Percentiles rank a stretch among this genome's conserved stretches.
Conservation (phyloP, 2,113 vertebrate species). For the Muntiacus reevesi region DNA sequence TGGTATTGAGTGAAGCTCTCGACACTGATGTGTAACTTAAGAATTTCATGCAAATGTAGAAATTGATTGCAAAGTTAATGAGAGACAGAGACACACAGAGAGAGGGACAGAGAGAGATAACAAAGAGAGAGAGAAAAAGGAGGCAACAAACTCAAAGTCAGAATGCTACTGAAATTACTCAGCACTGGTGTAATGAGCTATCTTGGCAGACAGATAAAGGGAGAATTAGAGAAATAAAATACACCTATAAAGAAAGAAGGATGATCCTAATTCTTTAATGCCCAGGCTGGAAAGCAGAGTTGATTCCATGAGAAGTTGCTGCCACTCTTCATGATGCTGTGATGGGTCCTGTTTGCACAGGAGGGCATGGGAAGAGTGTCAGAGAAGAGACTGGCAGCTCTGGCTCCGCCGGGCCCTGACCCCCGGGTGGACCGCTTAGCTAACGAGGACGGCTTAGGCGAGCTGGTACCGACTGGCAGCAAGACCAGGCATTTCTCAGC, state of each 20-base stretch:
- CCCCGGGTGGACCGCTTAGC: fast-evolving
- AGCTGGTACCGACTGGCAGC: neutral
- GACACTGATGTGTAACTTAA: neutral
- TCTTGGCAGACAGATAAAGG: constrained; percentile 19
- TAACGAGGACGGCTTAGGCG: fast-evolving
- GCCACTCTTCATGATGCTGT: neutral
- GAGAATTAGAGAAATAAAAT: neutral
- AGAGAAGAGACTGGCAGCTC: neutral
- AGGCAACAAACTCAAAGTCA: neutral
- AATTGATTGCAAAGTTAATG: neutral
- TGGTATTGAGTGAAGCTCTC: neutral
- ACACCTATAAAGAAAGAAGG: neutral
- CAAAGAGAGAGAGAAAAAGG: neutral
- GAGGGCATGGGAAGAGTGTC: neutral
- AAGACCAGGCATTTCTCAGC: neutral
- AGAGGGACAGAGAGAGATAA: neutral
- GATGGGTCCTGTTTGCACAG: neutral
- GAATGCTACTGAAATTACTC: neutral
- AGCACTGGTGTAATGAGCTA: neutral
- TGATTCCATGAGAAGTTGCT: neutral
- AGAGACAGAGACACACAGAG: neutral
- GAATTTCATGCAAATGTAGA: neutral
- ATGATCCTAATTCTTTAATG: neutral
- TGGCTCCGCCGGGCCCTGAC: neutral
- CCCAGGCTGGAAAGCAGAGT: neutral